Evolutionary conservation across 2,888 invertebrate species (phyloP), one percentile per base, ranked within the genome.

Genomic region (Hedya salicella): DNA sequence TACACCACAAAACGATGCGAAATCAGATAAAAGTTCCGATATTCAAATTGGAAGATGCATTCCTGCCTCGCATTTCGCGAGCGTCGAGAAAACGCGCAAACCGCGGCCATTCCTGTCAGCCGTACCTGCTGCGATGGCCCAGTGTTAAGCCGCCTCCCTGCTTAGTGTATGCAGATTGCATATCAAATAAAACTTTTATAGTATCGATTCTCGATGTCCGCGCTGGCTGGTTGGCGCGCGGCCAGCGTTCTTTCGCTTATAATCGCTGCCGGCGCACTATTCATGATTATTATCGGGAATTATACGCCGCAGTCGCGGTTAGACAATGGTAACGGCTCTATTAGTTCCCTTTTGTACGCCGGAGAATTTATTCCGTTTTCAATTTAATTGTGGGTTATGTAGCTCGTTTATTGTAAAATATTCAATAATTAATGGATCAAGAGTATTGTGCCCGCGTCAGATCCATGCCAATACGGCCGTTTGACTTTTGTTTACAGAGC

Each of bases 141-240:
- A 4, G 2, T 36, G 36, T 36, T 3, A 25, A 36, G 9, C 9
- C 36, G 11, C 36, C 9, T 25, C 25, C 25, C 5, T 25, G 36
- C 36, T 36, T 11, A 36, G 36, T 36, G 25, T 54, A 32, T 36
- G 30, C 30, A 50, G 42, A 64, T 50, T 64, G 36, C 49, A 57
- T 44, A 86, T 88, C 86, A 79, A 87, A 89, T 89, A 88, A 88
- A 86, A 86, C 78, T 85, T 82, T 84, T 82, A 85, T 86, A 78
- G 78, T 78, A 88, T 88, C 82, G 88, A 70, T 77, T 73, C 71
- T 67, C 74, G 71, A 71, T 71, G 71, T 70, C 73, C 74, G 73
- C 71, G 68, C 25, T 6, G 4, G 25, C 5, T 70, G 77, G 79
- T 67, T 85, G 86, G 86, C 79, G 56, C 65, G 11, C 53, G 64